These are phyloP conservation scores for Eonycteris spelaea DNA, from an alignment of 2,113 vertebrate species.

Conservation along the genomic window DNA sequence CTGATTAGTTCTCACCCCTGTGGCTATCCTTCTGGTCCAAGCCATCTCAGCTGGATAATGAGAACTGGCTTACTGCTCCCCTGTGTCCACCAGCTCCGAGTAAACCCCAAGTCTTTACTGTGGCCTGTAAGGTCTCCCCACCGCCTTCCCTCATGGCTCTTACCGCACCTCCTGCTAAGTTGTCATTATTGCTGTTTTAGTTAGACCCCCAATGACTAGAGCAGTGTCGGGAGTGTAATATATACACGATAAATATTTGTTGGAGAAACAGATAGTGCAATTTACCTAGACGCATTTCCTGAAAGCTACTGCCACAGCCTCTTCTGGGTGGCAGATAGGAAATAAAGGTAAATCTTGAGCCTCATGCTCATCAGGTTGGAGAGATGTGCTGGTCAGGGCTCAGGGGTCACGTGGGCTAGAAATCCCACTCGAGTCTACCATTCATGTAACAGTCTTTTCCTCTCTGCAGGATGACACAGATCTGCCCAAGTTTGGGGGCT, in stretches of 20 bases:
- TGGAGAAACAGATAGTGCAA: not conserved
- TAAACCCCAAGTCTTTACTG: not conserved
- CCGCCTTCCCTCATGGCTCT: not conserved
- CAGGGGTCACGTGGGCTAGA: not conserved
- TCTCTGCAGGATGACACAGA: not conserved
- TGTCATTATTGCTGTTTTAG: not conserved
- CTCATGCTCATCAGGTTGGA: not conserved
- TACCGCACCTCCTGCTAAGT: not conserved
- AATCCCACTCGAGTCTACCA: not conserved
- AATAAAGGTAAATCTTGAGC: not conserved
- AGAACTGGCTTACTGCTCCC: not conserved
- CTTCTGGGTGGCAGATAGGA: not conserved
- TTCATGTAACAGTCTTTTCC: too few relatives aligned
- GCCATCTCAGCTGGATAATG: not conserved
- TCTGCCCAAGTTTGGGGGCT: not conserved
- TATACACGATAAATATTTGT: not conserved
- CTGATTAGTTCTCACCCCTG: not conserved
- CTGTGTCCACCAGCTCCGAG: not conserved
- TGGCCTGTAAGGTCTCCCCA: not conserved
- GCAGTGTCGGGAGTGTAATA: not conserved
- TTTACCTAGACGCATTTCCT: not conserved
- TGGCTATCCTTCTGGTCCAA: not conserved
- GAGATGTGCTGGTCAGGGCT: not conserved
- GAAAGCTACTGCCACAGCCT: not conserved
- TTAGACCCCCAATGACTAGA: not conserved